Base-by-base conservation (phyloP, 2,113 vertebrate genomes). In the Carassius gibelio region DNA sequence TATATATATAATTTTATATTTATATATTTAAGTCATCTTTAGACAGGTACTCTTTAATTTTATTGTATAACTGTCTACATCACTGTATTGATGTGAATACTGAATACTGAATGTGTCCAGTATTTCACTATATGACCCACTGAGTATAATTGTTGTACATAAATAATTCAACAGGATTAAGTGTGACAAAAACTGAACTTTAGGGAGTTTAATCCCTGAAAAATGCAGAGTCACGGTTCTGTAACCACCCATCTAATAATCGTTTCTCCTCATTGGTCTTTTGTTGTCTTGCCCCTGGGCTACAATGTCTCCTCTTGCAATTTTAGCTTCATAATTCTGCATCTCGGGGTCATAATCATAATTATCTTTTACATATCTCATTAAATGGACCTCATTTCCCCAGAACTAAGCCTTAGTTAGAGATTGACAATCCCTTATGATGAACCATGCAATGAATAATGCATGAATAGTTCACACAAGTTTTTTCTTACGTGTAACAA, bases 301-400 rank as follows among this genome's bases (percentile, higher is more conserved):
- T 55, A 19, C 82, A 79, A 82, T 21, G 55, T 81, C 84, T 85
- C 74, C 75, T 83, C 38, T 59, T 83, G 81, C 74, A 86, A 74
- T 88, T 86, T 62, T 86, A 89, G 86, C 82, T 86, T 71, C 85
- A 88, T 78, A 84, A 79, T 77, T 52, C 19, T 38, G 57, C 81
- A 87, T 87, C 88, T 85, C 59, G 30, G 77, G 86, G 84, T 89
- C 87, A 86, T 85, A 88, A 86, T 87, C 82, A 86, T 89, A 86
- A 88, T 89, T 86, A 88, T 86, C 84, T 86, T 88, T 87, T 77
- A 84, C 79, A 80, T 89, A 88, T 84, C 84, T 87, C 84, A 87
- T 89, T 86, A 89, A 86, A 88, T 72, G 82, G 84, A 78, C 68
- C 75, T 84, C 50, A 88, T 84, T 84, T 89, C 64, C 84, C 59